These are phyloP conservation scores for Carduelis carduelis DNA, from an alignment of 2,797 vertebrate genomes.

Conservation along the genomic window DNA sequence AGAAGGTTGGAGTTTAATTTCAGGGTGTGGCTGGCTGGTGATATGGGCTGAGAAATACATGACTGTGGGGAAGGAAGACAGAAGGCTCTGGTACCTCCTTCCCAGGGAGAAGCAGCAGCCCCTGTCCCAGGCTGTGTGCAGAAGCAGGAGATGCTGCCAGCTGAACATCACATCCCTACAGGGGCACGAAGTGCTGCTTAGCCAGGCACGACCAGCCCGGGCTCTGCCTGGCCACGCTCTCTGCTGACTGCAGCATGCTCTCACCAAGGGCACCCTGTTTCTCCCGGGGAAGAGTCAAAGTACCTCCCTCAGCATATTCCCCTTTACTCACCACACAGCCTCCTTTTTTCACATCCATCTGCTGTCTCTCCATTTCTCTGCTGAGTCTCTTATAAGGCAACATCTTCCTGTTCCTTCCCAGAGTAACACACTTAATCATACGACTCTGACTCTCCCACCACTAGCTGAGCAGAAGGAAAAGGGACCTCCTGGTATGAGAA, in stretches of 20 bases:
- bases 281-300: background rate
- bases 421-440: background rate
- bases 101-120: background rate
- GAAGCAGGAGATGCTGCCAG: constrained; percentile 52
- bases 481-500: background rate
- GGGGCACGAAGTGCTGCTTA: constrained; percentile 44
- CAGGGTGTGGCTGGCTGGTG: background rate
- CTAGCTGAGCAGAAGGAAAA: background rate
- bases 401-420: background rate
- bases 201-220: constrained; percentile 15
- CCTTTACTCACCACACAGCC: background rate
- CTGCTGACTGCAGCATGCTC: constrained; percentile 34
- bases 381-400: background rate
- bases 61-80: background rate
- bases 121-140: background rate
- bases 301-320: background rate
- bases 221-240: constrained; percentile 15
- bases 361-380: background rate
- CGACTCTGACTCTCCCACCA: background rate
- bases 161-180: constrained; percentile 41
- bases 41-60: background rate
- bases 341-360: background rate
- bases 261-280: constrained; percentile 42
- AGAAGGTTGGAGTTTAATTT: background rate
- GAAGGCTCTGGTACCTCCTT: background rate